A percentile compares a stretch with the other conserved stretches of the same genome.
These are phyloP conservation scores for Acanthosepion lycidas DNA, from an alignment of 2,888 invertebrate genomes.

Conservation along the genomic window DNA sequence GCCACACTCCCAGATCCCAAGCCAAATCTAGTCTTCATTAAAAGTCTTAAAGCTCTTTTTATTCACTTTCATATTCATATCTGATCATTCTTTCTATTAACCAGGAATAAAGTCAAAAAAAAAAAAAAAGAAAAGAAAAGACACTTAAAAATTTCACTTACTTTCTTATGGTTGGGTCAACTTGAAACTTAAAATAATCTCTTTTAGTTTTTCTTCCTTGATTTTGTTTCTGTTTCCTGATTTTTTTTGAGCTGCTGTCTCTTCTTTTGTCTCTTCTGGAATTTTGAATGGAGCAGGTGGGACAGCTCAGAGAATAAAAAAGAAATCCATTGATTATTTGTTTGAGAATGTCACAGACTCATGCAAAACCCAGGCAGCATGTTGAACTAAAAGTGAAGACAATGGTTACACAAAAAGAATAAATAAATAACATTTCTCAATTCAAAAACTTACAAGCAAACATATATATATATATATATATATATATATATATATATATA, in stretches of 20 bases:
- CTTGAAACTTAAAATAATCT: neutral
- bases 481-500: no score
- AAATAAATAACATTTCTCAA: neutral
- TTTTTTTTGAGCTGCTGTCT: no score
- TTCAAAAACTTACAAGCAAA: neutral
- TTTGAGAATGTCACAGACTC: neutral
- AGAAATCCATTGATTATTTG: slow-evolving; percentile 11
- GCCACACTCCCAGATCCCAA: neutral
- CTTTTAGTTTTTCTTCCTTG: neutral
- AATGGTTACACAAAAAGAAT: neutral
- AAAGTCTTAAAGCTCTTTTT: neutral
- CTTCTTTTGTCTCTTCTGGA: neutral
- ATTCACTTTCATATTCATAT: neutral
- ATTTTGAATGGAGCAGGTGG: neutral
- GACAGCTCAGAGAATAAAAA: neutral
- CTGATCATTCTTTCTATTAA: neutral
- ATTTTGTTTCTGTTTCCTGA: no score
- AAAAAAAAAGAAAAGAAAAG: neutral
- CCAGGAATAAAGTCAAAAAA: neutral
- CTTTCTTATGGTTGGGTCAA: neutral
- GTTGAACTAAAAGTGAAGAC: neutral
- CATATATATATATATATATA: no score
- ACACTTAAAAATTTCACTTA: neutral
- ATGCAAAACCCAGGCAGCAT: neutral
- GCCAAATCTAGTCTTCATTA: neutral